phyloP scores from a whole-genome alignment of 2,888 invertebrate genomes.

The Xylota segnis region DNA sequence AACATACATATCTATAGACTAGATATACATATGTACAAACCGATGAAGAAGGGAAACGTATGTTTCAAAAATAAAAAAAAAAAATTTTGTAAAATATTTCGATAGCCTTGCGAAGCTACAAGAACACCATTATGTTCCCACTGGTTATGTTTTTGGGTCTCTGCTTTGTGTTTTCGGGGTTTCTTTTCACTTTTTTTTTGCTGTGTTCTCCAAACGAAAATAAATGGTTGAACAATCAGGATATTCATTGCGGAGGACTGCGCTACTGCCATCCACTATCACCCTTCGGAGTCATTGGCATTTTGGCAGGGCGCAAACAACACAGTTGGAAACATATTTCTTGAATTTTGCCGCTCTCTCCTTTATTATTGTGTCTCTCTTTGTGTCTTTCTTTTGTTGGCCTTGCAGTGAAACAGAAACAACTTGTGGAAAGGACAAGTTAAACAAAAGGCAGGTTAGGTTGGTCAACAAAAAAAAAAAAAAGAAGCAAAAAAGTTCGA shows the following conservation, averaged over 20 bases:
- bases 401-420: constrained; percentile 34
- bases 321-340: constrained; percentile 70
- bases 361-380: constrained; percentile 60
- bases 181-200: constrained; percentile 41
- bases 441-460: constrained; percentile 64
- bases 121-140: constrained; percentile 62
- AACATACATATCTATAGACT: constrained; percentile 7
- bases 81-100: constrained; percentile 71
- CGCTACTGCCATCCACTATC: constrained; percentile 67
- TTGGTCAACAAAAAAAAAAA: constrained; percentile 35
- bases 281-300: constrained; percentile 74
- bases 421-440: constrained; percentile 54
- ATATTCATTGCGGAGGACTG: constrained; percentile 74
- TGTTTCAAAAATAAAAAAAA: constrained; percentile 50
- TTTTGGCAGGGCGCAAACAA: constrained; percentile 69
- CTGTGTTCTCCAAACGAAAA: constrained; percentile 48
- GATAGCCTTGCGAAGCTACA: constrained; percentile 60
- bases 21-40: constrained; percentile 31
- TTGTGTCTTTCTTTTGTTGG: constrained; percentile 20
- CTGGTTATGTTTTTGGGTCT: constrained; percentile 66
- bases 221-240: constrained; percentile 76
- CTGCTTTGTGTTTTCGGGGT: constrained; percentile 63
- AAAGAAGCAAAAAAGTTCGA: no score
- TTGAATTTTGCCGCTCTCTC: constrained; percentile 59
- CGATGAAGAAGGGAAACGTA: constrained; percentile 67